Conservation (phyloP, 2,113 vertebrate genomes). For the Aptenodytes forsteri region DNA sequence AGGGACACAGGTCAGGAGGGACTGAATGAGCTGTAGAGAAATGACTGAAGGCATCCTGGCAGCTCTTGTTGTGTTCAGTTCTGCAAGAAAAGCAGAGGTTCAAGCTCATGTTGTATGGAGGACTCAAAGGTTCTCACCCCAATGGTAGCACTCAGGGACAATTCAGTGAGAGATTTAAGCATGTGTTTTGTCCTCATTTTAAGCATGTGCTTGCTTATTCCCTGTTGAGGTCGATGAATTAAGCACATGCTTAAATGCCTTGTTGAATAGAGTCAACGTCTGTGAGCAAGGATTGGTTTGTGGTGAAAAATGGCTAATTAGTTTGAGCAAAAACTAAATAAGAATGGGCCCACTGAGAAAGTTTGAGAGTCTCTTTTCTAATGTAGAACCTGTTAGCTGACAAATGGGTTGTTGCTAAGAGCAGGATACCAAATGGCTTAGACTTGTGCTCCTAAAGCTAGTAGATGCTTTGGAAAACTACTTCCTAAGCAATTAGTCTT, state of each 20-base stretch:
- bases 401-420: background rate
- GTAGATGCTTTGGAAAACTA: background rate
- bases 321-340: background rate
- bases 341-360: background rate
- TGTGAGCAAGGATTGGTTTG: constrained; percentile 9
- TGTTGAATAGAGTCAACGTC: background rate
- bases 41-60: background rate
- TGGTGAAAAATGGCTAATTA: background rate
- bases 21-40: background rate
- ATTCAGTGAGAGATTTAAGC: background rate
- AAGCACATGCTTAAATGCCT: constrained; percentile 26
- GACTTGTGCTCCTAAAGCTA: background rate
- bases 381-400: background rate
- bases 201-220: background rate
- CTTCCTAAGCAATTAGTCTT: background rate
- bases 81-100: background rate
- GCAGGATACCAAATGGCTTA: background rate
- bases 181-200: constrained; percentile 3
- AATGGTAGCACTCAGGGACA: background rate
- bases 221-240: background rate
- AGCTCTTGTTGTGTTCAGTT: background rate
- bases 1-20: too few relatives aligned
- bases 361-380: background rate
- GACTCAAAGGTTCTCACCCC: background rate
- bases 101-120: background rate